A percentile compares a stretch with the other conserved stretches of the same genome.
These are phyloP conservation scores for Brachionus manjavacas DNA, from an alignment of 1,140 invertebrate genomes.

Conservation along the genomic window DNA sequence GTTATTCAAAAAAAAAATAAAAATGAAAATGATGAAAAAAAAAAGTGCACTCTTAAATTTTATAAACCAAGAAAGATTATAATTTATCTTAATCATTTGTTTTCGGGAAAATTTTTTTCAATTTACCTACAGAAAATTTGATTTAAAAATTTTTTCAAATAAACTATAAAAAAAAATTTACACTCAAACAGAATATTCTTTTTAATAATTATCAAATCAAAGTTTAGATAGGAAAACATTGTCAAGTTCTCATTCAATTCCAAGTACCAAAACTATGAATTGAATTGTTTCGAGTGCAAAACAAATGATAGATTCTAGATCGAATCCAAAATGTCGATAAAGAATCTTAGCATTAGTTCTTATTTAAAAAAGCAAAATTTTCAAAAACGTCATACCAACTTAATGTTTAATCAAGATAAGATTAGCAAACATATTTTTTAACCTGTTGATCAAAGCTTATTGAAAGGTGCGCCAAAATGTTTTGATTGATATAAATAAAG, in stretches of 20 bases:
- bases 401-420: background rate
- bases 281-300: background rate
- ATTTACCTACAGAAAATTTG: too few species aligned
- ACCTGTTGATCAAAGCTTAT: background rate
- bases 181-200: too few species aligned
- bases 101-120: too few species aligned
- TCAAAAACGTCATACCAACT: background rate
- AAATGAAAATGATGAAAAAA: too few species aligned
- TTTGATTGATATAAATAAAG: background rate
- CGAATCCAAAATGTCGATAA: background rate
- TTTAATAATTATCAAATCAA: too few species aligned
- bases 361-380: background rate
- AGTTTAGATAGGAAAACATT: background rate
- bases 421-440: background rate
- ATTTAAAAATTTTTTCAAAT: too few species aligned
- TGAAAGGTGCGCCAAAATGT: background rate
- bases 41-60: too few species aligned
- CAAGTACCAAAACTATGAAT: background rate
- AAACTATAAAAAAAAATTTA: too few species aligned
- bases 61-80: too few species aligned
- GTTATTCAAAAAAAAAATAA: too few species aligned
- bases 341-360: background rate
- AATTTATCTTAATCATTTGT: too few species aligned
- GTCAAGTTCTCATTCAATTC: background rate
- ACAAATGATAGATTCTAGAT: background rate